phyloP scores from a whole-genome alignment of 92 coral and sea anemone species.

The Anthopleura xanthogrammica region DNA sequence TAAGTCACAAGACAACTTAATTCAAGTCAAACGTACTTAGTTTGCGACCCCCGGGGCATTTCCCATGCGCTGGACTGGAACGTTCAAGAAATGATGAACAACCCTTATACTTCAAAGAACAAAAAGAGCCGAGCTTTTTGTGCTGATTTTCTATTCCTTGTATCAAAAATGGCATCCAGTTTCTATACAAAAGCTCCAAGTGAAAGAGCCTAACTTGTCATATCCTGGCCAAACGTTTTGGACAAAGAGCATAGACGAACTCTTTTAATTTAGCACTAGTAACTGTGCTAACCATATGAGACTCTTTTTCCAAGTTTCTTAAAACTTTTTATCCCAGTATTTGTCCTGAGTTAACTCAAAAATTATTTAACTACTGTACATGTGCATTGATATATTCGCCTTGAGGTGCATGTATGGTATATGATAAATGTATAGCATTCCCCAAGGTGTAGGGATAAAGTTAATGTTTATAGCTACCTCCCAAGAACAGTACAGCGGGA shows the following conservation, averaged over 20 bases:
- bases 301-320: too few species aligned
- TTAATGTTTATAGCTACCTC: background rate
- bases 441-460: background rate
- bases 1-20: constrained; percentile 5
- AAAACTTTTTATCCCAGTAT: too few species aligned
- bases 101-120: background rate
- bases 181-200: background rate
- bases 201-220: background rate
- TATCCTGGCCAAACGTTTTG: background rate
- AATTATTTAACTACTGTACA: background rate
- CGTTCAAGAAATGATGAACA: background rate
- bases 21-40: constrained; percentile 4
- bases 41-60: background rate
- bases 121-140: background rate
- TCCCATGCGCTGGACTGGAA: constrained; percentile 3
- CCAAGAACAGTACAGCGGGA: background rate
- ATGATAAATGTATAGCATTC: background rate
- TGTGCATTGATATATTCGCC: background rate
- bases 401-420: background rate
- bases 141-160: background rate
- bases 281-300: too few species aligned
- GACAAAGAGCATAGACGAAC: too few species aligned
- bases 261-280: too few species aligned
- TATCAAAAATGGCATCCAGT: background rate
- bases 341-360: background rate